Base-by-base conservation (phyloP, 2,113 vertebrate species). In the Sardina pilchardus region DNA sequence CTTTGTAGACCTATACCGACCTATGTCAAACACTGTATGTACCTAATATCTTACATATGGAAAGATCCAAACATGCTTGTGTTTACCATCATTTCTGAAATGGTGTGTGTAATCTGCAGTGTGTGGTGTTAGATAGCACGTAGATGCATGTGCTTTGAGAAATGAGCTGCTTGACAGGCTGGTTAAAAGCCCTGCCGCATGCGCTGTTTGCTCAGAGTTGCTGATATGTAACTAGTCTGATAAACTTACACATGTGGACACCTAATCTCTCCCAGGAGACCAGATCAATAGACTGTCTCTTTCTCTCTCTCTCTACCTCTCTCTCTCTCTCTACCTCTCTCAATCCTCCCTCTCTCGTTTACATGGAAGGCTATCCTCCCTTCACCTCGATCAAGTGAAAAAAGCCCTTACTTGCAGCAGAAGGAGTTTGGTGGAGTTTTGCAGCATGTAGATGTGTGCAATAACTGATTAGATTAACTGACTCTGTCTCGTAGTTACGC, bases 211-310 rank as follows among this genome's bases (percentile, higher is more conserved):
- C 43, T 43, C 4, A 84, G 36, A 43, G 82, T 84, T 45, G 83
- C 83, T 88, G 87, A 88, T 88, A 84, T 86, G 85, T 84, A 84
- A 84, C 85, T 85, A 86, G 85, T 81, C 85, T 84, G 87, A 88
- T 88, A 88, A 88, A 88, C 82, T 47, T 43, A 88, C 85, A 84
- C 86, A 82, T 82, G 81, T 39, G 86, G 85, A 84, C 59, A 86
- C 30, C 83, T 86, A 86, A 86, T 88, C 87, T 88, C 80, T 88
- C 83, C 44, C 83, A 59, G 85, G 84, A 83, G 85, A 84, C 85
- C 59, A 84, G 84, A 88, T 88, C 87, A 88, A 88, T 88, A 88
- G 56, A 84, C 82, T 88, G 81, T 88, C 87, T 83, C 84, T 88
- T 53, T n/a, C 43, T 82, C 56, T 81, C 12, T 83, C 75, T 71